Evolutionary conservation across 1,140 invertebrate species (phyloP).

Genomic region (Pogonomyrmex barbatus): DNA sequence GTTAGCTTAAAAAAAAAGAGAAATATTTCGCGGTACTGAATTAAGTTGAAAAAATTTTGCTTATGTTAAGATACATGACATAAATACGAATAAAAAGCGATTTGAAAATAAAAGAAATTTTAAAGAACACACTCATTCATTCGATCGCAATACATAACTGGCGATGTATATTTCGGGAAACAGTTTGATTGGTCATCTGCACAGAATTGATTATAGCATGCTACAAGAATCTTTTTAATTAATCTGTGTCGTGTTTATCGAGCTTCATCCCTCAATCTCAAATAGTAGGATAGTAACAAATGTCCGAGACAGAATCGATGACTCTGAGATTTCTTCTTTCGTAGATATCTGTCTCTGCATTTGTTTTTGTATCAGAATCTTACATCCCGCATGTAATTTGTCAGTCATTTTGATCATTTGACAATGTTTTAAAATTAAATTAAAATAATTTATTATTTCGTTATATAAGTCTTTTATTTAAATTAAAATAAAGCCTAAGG

Average conservation of each 20-base stretch:
- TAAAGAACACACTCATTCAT: slow-evolving; percentile 17
- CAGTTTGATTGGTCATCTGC: slow-evolving; percentile 74
- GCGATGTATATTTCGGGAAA: slow-evolving; percentile 55
- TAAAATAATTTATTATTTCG: neutral
- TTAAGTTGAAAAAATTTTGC: slow-evolving; percentile 30
- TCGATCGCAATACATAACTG: slow-evolving; percentile 22
- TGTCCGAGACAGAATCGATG: slow-evolving; percentile 67
- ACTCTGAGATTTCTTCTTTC: slow-evolving; percentile 19
- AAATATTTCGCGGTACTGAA: neutral
- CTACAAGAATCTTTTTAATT: slow-evolving; percentile 73
- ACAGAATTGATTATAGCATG: slow-evolving; percentile 65
- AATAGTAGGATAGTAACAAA: slow-evolving; percentile 61
- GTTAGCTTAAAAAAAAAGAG: neutral
- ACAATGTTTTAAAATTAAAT: slow-evolving; percentile 10
- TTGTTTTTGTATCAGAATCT: slow-evolving; percentile 50
- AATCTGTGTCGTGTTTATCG: slow-evolving; percentile 71
- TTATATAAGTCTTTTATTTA: too few relatives aligned
- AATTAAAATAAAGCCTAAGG: too few relatives aligned
- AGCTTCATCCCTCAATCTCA: slow-evolving; percentile 66
- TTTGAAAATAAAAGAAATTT: slow-evolving; percentile 50
- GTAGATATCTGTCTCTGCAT: slow-evolving; percentile 51
- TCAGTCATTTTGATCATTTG: neutral
- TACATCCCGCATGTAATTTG: slow-evolving; percentile 59
- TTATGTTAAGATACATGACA: neutral
- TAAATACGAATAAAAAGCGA: slow-evolving; percentile 30